Base-by-base conservation (phyloP, 35 echinoderm and acorn worm species). In the Eucidaris tribuloides region DNA sequence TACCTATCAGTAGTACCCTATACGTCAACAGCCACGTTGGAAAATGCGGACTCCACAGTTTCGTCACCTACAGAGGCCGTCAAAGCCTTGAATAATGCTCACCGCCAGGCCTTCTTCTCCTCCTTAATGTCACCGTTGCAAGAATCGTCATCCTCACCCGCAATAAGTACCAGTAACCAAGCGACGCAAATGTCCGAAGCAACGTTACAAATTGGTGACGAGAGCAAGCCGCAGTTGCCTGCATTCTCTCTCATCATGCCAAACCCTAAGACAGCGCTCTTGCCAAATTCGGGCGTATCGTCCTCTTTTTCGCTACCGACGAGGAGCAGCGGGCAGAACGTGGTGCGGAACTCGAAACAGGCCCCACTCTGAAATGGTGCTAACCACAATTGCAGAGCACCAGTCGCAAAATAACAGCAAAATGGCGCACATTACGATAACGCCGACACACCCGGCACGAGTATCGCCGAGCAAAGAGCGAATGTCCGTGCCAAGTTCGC, bases 1-100 rank as follows among this genome's bases (percentile, higher is more conserved):
- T 65, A 82, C 78, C 79, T 5, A 45, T 89, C 27, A 66, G 52
- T 27, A 50, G 44, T 46, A 82, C 42, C 45, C n/a, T n/a, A n/a
- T n/a, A n/a, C n/a, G n/a, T n/a, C n/a, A n/a, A n/a, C n/a, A n/a
- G n/a, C n/a, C 58, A 55, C 46, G 65, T 7, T 32, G 70, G 82
- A 55, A 71, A n/a, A 55, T 44, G 49, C 65, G 1, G 81, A 88
- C 17, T 58, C 19, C 50, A 68, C 72, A 77, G 86, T 56, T 22
- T 58, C n/a, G 62, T 89, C 87, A 24, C 92, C 92, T 38, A 89
- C 92, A 50, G 92, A 89, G 32, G 87, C 92, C 70, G 20, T 94
- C n/a, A 86, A 62, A 79, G 86, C 91, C 58, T 38, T 76, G 35
- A 94, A 94, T 65, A 46, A 60, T 59, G 80, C 81, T 40, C 58